Evolutionary conservation across 2,888 invertebrate genomes (phyloP).

Genomic region (Dyspetes luteomarginatus): DNA sequence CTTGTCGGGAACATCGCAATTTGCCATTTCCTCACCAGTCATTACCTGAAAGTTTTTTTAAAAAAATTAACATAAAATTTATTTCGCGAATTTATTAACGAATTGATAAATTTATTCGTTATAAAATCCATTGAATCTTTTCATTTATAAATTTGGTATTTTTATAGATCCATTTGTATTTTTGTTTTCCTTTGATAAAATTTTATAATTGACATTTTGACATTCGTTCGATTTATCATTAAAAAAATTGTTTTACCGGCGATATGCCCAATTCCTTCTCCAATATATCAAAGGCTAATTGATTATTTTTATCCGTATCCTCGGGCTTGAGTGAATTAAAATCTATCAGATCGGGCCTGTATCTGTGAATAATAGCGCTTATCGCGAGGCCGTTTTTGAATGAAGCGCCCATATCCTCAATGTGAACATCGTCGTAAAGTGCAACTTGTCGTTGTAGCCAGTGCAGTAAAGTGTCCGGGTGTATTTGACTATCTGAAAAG

Average conservation of each 20-base stretch:
- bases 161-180: too few relatives aligned
- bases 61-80: neutral
- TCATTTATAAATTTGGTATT: neutral
- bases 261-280: slow-evolving; percentile 92
- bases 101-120: too few relatives aligned
- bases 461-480: slow-evolving; percentile 89
- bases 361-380: slow-evolving; percentile 91
- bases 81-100: neutral
- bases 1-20: slow-evolving; percentile 89
- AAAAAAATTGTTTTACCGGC: slow-evolving; percentile 82
- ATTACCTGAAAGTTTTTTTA: slow-evolving; percentile 84
- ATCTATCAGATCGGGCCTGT: slow-evolving; percentile 95
- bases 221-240: neutral
- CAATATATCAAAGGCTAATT: slow-evolving; percentile 93
- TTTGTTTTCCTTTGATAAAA: too few relatives aligned
- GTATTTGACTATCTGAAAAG: slow-evolving; percentile 87
- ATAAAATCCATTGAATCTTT: too few relatives aligned
- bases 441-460: slow-evolving; percentile 92
- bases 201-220: too few relatives aligned
- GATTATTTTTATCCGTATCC: slow-evolving; percentile 89
- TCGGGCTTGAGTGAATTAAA: slow-evolving; percentile 87
- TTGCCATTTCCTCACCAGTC: slow-evolving; percentile 91
- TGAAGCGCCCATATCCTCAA: slow-evolving; percentile 88
- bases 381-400: slow-evolving; percentile 88
- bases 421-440: slow-evolving; percentile 86